Evolutionary conservation across 23 tunicate species (phyloP).

Genomic region (Ascidia mentula): DNA sequence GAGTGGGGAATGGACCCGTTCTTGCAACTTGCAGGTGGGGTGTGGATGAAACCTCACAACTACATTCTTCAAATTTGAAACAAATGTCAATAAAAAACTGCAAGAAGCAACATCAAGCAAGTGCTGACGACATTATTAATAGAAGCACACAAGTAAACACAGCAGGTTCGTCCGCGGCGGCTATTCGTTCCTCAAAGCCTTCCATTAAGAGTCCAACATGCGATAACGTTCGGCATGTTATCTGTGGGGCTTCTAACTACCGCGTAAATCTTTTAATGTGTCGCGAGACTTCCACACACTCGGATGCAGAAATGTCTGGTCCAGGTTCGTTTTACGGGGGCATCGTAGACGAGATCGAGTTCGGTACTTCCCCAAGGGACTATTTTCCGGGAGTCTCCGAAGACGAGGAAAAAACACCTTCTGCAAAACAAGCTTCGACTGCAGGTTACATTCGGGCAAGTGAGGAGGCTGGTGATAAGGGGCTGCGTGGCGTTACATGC

Average conservation of each 20-base stretch:
- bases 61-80: too few species aligned
- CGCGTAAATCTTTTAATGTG: background rate
- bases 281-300: background rate
- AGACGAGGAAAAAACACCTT: background rate
- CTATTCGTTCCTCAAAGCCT: background rate
- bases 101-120: background rate
- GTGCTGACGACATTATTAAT: background rate
- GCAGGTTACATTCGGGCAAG: too few species aligned
- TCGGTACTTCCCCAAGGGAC: background rate
- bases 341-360: background rate
- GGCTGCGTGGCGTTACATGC: too few species aligned
- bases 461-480: too few species aligned
- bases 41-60: background rate
- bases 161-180: background rate
- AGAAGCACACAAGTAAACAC: too few species aligned
- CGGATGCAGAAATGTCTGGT: background rate
- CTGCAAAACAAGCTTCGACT: too few species aligned
- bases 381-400: background rate
- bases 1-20: background rate
- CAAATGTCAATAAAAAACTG: too few species aligned
- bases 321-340: background rate
- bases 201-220: too few species aligned
- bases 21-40: background rate
- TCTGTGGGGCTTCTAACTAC: constrained; percentile 1
- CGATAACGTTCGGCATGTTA: too few species aligned